Percentiles rank a stretch among this genome's conserved stretches.
phyloP scores from a whole-genome alignment of 92 coral and sea anemone genomes.

The Porites divaricata region DNA sequence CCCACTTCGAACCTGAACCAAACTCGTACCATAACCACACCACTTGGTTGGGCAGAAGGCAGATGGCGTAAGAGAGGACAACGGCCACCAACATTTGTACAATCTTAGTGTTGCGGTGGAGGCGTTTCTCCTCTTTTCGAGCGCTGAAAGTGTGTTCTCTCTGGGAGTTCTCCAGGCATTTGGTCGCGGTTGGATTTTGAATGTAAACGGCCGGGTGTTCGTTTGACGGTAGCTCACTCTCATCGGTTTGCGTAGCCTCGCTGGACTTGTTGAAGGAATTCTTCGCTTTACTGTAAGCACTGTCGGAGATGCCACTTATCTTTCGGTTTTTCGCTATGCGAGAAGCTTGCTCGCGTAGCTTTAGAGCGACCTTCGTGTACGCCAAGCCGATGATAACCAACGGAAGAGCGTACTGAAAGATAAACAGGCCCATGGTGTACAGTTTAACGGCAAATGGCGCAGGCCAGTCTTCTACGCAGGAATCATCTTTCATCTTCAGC shows the following conservation, averaged over 20 bases:
- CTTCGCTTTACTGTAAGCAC: constrained; percentile 52
- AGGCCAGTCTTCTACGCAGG: constrained; percentile 77
- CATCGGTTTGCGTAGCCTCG: constrained; percentile 28
- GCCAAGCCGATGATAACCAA: constrained; percentile 79
- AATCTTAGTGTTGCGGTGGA: constrained; percentile 79
- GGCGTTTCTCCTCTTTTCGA: constrained; percentile 66
- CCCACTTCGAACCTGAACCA: constrained; percentile 68
- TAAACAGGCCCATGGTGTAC: constrained; percentile 78
- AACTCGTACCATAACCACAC: constrained; percentile 97
- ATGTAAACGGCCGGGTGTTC: constrained; percentile 3
- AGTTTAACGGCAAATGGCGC: constrained; percentile 61
- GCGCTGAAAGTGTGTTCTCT: constrained; percentile 39
- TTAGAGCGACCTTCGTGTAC: constrained; percentile 79
- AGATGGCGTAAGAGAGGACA: constrained; percentile 82
- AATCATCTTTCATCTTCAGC: constrained; percentile 48
- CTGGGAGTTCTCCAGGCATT: constrained; percentile 27
- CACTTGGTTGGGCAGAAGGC: constrained; percentile 92
- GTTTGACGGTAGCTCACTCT: constrained; percentile 50
- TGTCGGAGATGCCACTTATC: constrained; percentile 61
- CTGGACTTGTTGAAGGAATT: constrained; percentile 37
- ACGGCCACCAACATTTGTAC: constrained; percentile 92
- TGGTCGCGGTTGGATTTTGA: background rate
- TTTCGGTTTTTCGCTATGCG: constrained; percentile 64
- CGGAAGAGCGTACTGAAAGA: constrained; percentile 78
- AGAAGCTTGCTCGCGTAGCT: constrained; percentile 76